Evolutionary conservation across 1,140 invertebrate species (phyloP).

Genomic region (Microvelia longipes): DNA sequence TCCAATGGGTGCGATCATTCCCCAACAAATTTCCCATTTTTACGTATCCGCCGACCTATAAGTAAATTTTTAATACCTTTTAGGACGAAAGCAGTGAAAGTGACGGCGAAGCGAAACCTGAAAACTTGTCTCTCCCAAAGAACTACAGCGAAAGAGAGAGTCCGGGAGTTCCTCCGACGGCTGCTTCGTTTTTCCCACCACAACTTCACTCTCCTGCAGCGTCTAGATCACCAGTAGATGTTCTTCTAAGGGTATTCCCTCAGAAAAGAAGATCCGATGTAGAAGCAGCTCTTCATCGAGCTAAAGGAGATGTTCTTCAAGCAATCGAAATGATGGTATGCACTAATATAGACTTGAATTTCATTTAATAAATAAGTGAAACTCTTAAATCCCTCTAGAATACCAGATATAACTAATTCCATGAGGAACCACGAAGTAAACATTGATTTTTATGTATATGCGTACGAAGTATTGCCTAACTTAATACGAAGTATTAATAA

Average conservation of each 20-base stretch:
- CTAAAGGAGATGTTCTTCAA: constrained; percentile 69
- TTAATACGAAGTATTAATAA: too few relatives aligned
- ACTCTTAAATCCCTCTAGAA: constrained; percentile 25
- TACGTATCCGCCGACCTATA: too few relatives aligned
- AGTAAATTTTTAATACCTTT: too few relatives aligned
- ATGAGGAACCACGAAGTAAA: constrained; percentile 28
- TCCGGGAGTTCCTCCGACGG: constrained; percentile 4
- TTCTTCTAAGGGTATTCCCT: constrained; percentile 66
- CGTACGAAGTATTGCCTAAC: background rate
- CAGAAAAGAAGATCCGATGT: constrained; percentile 65
- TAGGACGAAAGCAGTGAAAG: constrained; percentile 24
- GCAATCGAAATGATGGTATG: constrained; percentile 77
- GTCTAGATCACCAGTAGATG: constrained; percentile 49
- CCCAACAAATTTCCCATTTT: too few relatives aligned
- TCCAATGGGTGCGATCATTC: too few relatives aligned
- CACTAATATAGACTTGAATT: background rate
- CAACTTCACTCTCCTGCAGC: constrained; percentile 7
- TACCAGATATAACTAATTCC: constrained; percentile 28
- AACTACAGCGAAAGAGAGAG: constrained; percentile 11
- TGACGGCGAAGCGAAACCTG: constrained; percentile 23
- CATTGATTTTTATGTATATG: background rate
- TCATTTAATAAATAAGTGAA: constrained; percentile 13
- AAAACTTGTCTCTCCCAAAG: constrained; percentile 29
- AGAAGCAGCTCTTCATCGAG: constrained; percentile 55
- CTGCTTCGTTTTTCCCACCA: constrained; percentile 6